Conservation (phyloP, 2,797 vertebrate genomes). For the Hybognathus amarus region DNA sequence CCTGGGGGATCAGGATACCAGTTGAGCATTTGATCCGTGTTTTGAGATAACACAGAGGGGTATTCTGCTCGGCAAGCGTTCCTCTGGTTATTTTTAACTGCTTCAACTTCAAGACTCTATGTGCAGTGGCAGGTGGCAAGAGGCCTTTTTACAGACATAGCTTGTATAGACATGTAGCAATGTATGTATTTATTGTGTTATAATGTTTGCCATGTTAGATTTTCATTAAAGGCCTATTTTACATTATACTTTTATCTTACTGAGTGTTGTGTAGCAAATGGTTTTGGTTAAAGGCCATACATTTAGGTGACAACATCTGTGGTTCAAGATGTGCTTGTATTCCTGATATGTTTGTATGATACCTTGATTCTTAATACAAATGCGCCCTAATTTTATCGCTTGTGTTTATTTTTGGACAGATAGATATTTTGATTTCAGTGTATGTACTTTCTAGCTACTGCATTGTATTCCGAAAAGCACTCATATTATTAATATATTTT, state of each 20-base stretch:
- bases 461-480: not conserved
- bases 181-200: no score
- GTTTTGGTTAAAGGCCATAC: not conserved
- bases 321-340: not conserved
- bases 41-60: conserved; percentile 79
- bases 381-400: not conserved
- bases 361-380: not conserved
- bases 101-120: conserved; percentile 79
- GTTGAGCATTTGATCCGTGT: conserved; percentile 83
- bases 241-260: not conserved
- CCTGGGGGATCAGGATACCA: conserved; percentile 83
- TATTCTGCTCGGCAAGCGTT: conserved; percentile 86
- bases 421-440: not conserved
- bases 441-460: not conserved
- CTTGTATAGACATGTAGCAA: conserved; percentile 28
- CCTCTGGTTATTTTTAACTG: conserved; percentile 92
- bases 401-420: not conserved
- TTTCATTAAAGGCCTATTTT: not conserved
- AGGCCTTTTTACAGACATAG: conserved; percentile 54
- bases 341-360: not conserved
- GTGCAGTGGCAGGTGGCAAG: conserved; percentile 71
- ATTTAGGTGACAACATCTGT: not conserved
- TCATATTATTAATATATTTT: not conserved
- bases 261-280: not conserved
- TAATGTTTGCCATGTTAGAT: not conserved